Base-by-base conservation (phyloP, 1,140 invertebrate genomes). In the Macrosteles quadrilineatus region DNA sequence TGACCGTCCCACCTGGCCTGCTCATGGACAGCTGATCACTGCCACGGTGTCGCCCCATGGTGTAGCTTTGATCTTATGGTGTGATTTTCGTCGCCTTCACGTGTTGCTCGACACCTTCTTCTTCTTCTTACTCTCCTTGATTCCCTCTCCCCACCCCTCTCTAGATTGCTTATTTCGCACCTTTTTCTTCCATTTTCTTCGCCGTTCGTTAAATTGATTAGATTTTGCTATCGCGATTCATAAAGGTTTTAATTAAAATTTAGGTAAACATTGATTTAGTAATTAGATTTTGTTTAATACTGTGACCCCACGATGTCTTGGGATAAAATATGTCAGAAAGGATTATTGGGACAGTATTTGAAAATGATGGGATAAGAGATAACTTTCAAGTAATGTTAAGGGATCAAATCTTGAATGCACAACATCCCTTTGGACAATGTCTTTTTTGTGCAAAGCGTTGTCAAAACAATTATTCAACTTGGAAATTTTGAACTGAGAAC, bases 141-240 rank as follows among this genome's bases (percentile, higher is more conserved):
- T 4, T 50, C n/a, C 4, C 47, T 19, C 47, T 21, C 14, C 47
- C 14, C 47, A 50, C 47, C 47, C 6, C 47, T 40, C 36, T 17
- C 6, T 40, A 6, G 36, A 19, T 4, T n/a, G 14, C 2, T 50
- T 50, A 50, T 19, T 50, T 50, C n/a, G 21, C 47, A 21, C 47
- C 47, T 50, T 50, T 50, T 50, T 50, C 47, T 50, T 50, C 47
- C 47, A 50, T n/a, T 50, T 50, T 50, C 47, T 50, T 19, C 6
- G 36, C 36, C n/a, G 3, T 50, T 50, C 47, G 14, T 50, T 19
- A 19, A 50, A 50, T 50, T 50, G 47, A 50, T 50, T 50, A 50
- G 14, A 21, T 17, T 21, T 21, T 19, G 47, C n/a, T 21, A 21
- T 17, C 47, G n/a, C 47, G 14, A 21, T 50, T 50, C 14, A 50